Conservation (phyloP, 2,888 invertebrate species). For the Polymixis lichenea region DNA sequence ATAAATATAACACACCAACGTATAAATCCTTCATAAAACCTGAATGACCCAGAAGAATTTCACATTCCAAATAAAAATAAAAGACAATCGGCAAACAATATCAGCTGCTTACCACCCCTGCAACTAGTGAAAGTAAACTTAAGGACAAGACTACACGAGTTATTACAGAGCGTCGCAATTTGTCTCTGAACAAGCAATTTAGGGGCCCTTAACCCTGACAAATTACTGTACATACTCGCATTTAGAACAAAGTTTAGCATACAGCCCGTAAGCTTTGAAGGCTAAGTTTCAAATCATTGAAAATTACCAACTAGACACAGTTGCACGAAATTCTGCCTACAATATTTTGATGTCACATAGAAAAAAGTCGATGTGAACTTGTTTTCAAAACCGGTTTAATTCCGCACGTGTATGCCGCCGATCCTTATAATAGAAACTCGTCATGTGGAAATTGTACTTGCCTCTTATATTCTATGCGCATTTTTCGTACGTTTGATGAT, state of each 20-base stretch:
- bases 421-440: constrained; percentile 41
- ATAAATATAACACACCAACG: not conserved
- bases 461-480: not conserved
- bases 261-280: constrained; percentile 21
- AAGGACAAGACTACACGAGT: constrained; percentile 41
- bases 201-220: constrained; percentile 43
- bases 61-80: constrained; percentile 10
- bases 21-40: not conserved
- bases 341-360: constrained; percentile 30
- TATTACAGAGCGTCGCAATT: constrained; percentile 50
- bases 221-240: constrained; percentile 47
- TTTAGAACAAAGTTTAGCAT: constrained; percentile 34
- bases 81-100: constrained; percentile 26
- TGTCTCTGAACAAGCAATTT: constrained; percentile 55
- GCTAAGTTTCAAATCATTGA: constrained; percentile 40
- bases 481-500: not conserved
- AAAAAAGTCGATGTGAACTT: constrained; percentile 48
- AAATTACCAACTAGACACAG: constrained; percentile 28
- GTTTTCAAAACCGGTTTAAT: constrained; percentile 55
- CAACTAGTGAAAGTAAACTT: constrained; percentile 42
- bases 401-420: constrained; percentile 37
- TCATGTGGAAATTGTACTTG: constrained; percentile 33
- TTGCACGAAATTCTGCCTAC: constrained; percentile 44
- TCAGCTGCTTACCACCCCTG: constrained; percentile 34
- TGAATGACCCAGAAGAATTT: not conserved